Evolutionary conservation across 2,113 vertebrate genomes (phyloP).

Genomic region (Cyprinodon tularosa): DNA sequence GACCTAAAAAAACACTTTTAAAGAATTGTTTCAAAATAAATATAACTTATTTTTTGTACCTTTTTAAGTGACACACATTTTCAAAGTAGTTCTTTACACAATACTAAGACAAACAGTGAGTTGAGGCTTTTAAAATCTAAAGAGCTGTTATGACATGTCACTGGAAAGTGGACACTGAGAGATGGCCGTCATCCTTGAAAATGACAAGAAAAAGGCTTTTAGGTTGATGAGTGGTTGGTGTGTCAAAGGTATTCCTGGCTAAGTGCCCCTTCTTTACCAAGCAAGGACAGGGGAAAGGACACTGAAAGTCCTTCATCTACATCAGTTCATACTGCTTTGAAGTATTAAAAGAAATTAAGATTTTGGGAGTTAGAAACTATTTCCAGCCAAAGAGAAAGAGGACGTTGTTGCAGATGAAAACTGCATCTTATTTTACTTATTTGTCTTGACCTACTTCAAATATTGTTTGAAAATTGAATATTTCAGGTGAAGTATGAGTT

Average conservation of each 20-base stretch:
- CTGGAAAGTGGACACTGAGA: not conserved
- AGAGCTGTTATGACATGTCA: not conserved
- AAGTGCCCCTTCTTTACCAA: not conserved
- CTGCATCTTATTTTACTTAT: not conserved
- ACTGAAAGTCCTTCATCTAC: not conserved
- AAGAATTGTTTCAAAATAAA: not conserved
- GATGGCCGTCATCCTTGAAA: not conserved
- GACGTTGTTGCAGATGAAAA: not conserved
- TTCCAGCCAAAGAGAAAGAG: not conserved
- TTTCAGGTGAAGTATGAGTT: not conserved
- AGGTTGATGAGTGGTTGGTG: not conserved
- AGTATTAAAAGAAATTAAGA: not conserved
- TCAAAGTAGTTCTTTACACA: not conserved
- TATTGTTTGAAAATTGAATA: not conserved
- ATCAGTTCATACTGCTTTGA: not conserved
- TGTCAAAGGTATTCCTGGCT: not conserved
- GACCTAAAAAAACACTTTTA: not conserved
- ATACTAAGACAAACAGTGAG: not conserved
- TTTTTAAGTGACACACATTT: not conserved
- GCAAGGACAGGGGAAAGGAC: not conserved
- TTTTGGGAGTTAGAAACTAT: not conserved
- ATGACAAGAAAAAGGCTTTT: conserved; percentile 6
- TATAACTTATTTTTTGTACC: not conserved
- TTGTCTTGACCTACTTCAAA: not conserved
- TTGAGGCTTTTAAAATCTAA: conserved; percentile 2